These are phyloP conservation scores for Hystrix brachyura DNA, from an alignment of 2,113 vertebrate species.

Conservation along the genomic window DNA sequence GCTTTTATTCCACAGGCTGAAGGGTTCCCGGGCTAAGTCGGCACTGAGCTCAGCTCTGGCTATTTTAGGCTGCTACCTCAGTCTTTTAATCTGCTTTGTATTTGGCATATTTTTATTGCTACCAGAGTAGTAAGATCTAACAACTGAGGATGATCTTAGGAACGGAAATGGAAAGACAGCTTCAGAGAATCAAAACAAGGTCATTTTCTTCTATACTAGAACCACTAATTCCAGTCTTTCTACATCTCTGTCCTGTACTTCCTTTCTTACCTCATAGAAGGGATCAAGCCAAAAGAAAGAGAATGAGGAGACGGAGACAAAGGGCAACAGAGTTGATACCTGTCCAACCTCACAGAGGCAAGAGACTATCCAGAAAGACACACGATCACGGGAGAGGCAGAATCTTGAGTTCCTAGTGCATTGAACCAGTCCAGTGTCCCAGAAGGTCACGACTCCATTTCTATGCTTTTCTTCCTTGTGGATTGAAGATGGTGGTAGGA, in stretches of 20 bases:
- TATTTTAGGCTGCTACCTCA: not conserved
- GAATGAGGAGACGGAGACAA: not conserved
- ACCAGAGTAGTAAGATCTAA: not conserved
- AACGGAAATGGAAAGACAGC: not conserved
- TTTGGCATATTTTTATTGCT: constrained; percentile 27
- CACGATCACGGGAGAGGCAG: not conserved
- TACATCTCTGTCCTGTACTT: not conserved
- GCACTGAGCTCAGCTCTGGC: not conserved
- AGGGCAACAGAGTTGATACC: constrained; percentile 1
- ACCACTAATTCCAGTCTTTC: not conserved
- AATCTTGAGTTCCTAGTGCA: not conserved
- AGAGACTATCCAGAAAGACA: not conserved
- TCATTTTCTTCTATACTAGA: not conserved
- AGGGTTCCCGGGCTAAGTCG: constrained; percentile 22
- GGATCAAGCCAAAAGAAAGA: not conserved
- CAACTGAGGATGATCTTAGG: constrained; percentile 21
- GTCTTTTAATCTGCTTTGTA: constrained; percentile 48
- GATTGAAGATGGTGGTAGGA: not conserved
- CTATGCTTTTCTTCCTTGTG: not conserved
- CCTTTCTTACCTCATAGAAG: not conserved
- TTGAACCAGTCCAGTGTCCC: not conserved
- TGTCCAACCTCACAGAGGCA: not conserved
- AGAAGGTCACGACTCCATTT: not conserved
- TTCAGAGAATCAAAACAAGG: constrained; percentile 35
- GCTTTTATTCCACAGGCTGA: not conserved